phyloP scores from a whole-genome alignment of 2,888 invertebrate species.

The Tanypteryx hageni region DNA sequence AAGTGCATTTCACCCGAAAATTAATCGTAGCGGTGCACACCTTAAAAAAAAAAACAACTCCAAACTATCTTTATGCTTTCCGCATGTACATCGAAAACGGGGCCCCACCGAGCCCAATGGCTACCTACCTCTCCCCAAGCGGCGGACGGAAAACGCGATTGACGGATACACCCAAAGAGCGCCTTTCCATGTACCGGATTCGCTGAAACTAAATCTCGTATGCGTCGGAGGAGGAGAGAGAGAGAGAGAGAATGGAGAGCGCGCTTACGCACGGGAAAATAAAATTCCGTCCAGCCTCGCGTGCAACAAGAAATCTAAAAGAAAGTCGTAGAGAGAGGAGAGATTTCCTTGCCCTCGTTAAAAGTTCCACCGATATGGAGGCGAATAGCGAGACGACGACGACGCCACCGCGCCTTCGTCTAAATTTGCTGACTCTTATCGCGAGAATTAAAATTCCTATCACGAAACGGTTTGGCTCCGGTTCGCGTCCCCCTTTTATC shows the following conservation, averaged over 20 bases:
- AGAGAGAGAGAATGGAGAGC: background rate
- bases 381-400: background rate
- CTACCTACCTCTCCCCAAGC: too few relatives aligned
- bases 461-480: slow-evolving; percentile 40
- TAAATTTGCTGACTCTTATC: slow-evolving; percentile 55
- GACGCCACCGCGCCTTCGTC: background rate
- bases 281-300: background rate
- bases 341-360: slow-evolving; percentile 42
- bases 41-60: too few relatives aligned
- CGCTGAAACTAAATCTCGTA: too few relatives aligned
- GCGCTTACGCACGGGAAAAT: background rate
- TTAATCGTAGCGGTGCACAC: too few relatives aligned
- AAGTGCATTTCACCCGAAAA: too few relatives aligned
- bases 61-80: too few relatives aligned
- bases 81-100: too few relatives aligned
- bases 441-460: slow-evolving; percentile 62
- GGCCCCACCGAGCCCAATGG: too few relatives aligned
- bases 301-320: background rate
- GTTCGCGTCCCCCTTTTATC: slow-evolving; percentile 38
- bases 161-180: too few relatives aligned
- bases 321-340: background rate
- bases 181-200: too few relatives aligned
- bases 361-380: slow-evolving; percentile 42
- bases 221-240: too few relatives aligned
- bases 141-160: too few relatives aligned